Evolutionary conservation across 1,140 invertebrate genomes (phyloP).

Genomic region (Tetraneura akinire): DNA sequence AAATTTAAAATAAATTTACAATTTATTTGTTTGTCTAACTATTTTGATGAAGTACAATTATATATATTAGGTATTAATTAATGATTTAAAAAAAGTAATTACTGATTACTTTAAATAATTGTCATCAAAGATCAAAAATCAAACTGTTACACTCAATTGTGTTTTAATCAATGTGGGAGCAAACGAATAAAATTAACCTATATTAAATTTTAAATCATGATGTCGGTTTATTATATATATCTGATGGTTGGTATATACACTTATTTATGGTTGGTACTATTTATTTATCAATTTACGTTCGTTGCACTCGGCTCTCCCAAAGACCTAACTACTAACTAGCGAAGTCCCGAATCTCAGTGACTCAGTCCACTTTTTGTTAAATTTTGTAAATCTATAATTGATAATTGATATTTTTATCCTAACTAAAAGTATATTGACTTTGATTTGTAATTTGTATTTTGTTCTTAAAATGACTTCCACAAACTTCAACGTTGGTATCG

Average conservation of each 20-base stretch:
- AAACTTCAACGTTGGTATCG: conserved; percentile 53
- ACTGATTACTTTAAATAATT: not conserved
- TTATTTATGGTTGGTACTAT: conserved; percentile 13
- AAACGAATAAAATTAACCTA: not conserved
- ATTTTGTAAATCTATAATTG: too few relatives aligned
- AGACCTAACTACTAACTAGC: too few relatives aligned
- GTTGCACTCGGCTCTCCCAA: not conserved
- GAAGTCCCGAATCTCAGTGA: too few relatives aligned
- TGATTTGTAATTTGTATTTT: not conserved
- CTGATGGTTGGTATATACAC: too few relatives aligned
- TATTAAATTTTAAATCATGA: not conserved
- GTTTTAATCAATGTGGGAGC: not conserved
- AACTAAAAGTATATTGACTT: not conserved
- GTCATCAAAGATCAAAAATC: too few relatives aligned
- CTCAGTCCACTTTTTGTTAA: too few relatives aligned
- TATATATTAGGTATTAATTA: not conserved
- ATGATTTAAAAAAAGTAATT: not conserved
- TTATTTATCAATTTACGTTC: conserved; percentile 11
- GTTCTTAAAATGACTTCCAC: conserved; percentile 54
- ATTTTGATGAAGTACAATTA: not conserved
- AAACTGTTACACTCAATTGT: conserved; percentile 1
- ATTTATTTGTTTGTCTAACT: not conserved
- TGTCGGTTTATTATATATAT: too few relatives aligned
- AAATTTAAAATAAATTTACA: too few relatives aligned
- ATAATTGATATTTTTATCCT: not conserved